Evolutionary conservation across 2,888 invertebrate genomes (phyloP), one percentile per base, ranked within the genome.

Genomic region (Crocallis elinguaria): DNA sequence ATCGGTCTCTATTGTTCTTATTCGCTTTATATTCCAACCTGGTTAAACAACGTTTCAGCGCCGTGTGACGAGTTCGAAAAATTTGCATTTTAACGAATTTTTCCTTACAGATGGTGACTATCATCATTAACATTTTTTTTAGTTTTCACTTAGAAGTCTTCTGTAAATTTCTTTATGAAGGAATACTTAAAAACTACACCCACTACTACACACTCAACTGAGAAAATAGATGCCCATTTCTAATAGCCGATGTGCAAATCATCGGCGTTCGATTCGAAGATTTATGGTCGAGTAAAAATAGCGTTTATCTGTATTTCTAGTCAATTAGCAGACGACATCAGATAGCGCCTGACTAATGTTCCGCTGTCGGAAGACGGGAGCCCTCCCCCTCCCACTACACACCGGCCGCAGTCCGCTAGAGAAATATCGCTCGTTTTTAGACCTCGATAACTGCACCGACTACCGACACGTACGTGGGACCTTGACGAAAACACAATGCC

Each of bases 251-350:
- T 35, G 48, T 42, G 48, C 37, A 30, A 46, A 49, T 53, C 38
- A 58, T 51, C 51, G 35, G 29, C 32, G 42, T 51, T 56, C 55
- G 55, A 63, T 76, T 72, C 68, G 69, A 75, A 80, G 82, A 82
- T 84, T 82, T 75, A 82, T 79, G 76, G 67, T 46, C 49, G 67
- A 65, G 73, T 81, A 82, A 86, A 86, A 87, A 86, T 85, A 81
- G 77, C 77, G 71, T 83, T 86, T 86, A 88, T 89, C 88, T 82
- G 77, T 79, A 82, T 84, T 89, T 89, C 89, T 89, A 86, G 87
- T 88, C 89, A 91, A 89, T 91, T 90, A 90, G 85, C 84, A 78
- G 77, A 82, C 83, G 80, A 75, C 79, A 86, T 88, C 88, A 83
- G 89, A 89, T 90, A 88, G 69, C 69, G 70, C 67, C 70, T 86